A percentile compares a stretch with the other conserved stretches of the same genome.
These are phyloP conservation scores for Platysternon megacephalum DNA, from an alignment of 2,113 vertebrate genomes.

Conservation along the genomic window DNA sequence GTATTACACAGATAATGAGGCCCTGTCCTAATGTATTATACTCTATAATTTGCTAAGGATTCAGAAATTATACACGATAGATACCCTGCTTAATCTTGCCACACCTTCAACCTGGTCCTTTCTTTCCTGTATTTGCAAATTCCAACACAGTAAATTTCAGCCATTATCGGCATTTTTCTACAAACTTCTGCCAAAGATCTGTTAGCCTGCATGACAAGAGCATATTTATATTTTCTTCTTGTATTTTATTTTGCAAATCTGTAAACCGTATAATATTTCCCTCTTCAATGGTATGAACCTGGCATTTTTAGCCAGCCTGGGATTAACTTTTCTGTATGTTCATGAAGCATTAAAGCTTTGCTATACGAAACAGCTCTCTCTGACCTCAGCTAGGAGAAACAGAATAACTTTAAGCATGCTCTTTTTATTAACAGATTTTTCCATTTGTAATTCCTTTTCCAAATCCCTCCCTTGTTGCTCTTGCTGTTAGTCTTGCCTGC, in stretches of 20 bases:
- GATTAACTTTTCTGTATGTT: conserved; percentile 79
- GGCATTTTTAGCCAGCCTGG: conserved; percentile 73
- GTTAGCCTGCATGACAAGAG: conserved; percentile 31
- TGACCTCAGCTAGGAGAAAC: conserved; percentile 67
- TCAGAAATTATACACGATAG: conserved; percentile 38
- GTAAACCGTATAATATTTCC: conserved; percentile 51
- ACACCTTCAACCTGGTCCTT: conserved; percentile 28
- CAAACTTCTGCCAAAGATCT: conserved; percentile 20
- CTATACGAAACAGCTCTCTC: conserved; percentile 62
- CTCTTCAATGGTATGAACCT: conserved; percentile 53
- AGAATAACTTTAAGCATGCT: conserved; percentile 56
- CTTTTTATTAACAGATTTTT: conserved; percentile 59
- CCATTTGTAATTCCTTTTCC: conserved; percentile 45
- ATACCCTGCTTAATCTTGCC: conserved; percentile 10
- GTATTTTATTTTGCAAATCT: conserved; percentile 52
- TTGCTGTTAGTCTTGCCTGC: conserved; percentile 15
- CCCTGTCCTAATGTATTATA: neutral
- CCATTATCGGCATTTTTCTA: conserved; percentile 58
- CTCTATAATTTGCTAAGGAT: conserved; percentile 13
- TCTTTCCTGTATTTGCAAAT: conserved; percentile 30
- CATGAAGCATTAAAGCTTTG: conserved; percentile 73
- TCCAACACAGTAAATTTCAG: conserved; percentile 43
- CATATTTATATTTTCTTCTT: conserved; percentile 51
- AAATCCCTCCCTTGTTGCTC: conserved; percentile 15
- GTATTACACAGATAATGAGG: conserved; percentile 1